Base-by-base conservation (phyloP, 2,113 vertebrate genomes). In the Rattus rattus region DNA sequence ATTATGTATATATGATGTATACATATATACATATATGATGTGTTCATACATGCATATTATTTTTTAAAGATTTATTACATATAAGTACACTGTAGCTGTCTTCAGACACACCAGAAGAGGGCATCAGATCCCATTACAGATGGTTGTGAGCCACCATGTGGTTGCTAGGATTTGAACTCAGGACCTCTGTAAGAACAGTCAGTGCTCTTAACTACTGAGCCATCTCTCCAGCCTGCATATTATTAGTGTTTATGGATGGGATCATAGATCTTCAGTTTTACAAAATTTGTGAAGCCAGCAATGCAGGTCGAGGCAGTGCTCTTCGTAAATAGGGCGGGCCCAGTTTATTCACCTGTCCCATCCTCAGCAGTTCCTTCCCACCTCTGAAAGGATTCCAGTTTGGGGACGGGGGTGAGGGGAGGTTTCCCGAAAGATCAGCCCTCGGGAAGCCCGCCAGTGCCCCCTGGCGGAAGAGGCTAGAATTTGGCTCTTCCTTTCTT, bases 401-500 rank as follows among this genome's bases (percentile, higher is more conserved):
- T 79, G 8, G 4, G 5, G 16, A 20, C 20, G 59, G 59, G 6
- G 19, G 6, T 54, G 56, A 19, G 61, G 61, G 61, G 61, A 61
- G 19, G 17, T 77, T 75, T 19, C 5, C 1, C 13, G 0, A 12
- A 26, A 0, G 8, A 75, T 69, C 16, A 1, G 16, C 0, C 16
- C 33, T 47, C 10, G 13, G 8, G 49, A 92, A 91, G 89, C n/a
- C 88, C 83, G 54, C 76, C 33, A 75, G 76, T 30, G 92, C 86
- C 96, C 86, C 85, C 97, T 96, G 0, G 95, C 26, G 97, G 95
- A 81, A 0, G 4, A 86, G 39, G 26, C 47, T 20, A 24, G 56
- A 79, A 92, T 56, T 52, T 65, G 49, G 77, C 43, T 39, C 3
- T 65, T 19, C 49, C 12, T 86, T 72, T 56, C 43, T 0, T 49